A percentile compares a stretch with the other conserved stretches of the same genome.
Conservation (phyloP, 1,140 invertebrate species). For the Caenorhabditis latens region DNA sequence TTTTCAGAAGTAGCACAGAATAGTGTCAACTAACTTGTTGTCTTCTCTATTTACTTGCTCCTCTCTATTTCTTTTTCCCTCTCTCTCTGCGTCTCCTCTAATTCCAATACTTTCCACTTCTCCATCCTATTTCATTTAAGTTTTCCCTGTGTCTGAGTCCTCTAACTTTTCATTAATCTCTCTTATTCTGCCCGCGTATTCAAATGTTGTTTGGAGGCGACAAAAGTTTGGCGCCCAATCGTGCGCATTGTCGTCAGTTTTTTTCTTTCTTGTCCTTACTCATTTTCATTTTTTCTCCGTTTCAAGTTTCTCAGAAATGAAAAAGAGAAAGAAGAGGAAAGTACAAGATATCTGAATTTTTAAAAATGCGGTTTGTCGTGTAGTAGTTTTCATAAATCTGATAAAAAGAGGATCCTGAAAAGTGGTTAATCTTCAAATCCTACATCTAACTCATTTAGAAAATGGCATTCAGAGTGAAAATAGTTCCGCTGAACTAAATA, state of each 20-base stretch:
- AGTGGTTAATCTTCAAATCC: no score
- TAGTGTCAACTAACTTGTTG: conserved; percentile 47
- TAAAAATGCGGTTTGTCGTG: not conserved
- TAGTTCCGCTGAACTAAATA: not conserved
- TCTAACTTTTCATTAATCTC: conserved; percentile 4
- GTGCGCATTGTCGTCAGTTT: not conserved
- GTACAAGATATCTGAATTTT: not conserved
- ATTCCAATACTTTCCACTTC: not conserved
- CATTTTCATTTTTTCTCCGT: not conserved
- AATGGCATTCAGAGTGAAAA: not conserved
- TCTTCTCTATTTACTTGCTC: not conserved
- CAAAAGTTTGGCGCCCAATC: conserved; percentile 43
- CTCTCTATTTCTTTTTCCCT: conserved; percentile 14
- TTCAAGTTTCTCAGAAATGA: not conserved
- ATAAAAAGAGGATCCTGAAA: no score
- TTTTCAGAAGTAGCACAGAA: conserved; percentile 32
- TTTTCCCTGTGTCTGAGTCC: conserved; percentile 10
- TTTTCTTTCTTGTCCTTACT: not conserved
- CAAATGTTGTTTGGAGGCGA: conserved; percentile 31
- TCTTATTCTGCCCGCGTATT: conserved; percentile 46
- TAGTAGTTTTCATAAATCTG: no score
- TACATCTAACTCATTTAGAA: no score
- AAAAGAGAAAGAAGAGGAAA: not conserved
- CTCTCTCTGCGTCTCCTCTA: not conserved
- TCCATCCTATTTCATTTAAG: not conserved